Conservation (phyloP, 2,797 vertebrate genomes). For the Mallotus villosus region DNA sequence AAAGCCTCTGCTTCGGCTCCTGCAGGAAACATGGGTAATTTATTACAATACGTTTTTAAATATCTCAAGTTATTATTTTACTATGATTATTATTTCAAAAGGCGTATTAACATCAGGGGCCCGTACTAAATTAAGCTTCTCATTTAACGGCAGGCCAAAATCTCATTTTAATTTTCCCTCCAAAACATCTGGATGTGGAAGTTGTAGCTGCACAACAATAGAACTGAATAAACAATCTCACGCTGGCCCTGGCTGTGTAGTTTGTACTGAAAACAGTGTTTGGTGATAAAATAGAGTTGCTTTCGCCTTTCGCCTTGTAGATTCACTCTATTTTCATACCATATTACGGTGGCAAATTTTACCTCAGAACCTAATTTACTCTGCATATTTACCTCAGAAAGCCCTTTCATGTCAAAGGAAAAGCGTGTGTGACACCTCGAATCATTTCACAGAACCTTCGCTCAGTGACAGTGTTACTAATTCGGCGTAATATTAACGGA, state of each 20-base stretch:
- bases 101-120: slow-evolving; percentile 31
- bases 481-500: too few relatives aligned
- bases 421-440: neutral
- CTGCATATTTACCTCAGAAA: neutral
- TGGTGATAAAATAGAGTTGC: slow-evolving; percentile 12
- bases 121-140: slow-evolving; percentile 32
- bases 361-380: slow-evolving; percentile 31
- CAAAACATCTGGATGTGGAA: slow-evolving; percentile 20
- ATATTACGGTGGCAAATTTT: slow-evolving; percentile 34
- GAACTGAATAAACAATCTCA: slow-evolving; percentile 30
- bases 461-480: too few relatives aligned
- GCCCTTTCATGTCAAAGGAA: neutral
- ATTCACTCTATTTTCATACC: too few relatives aligned
- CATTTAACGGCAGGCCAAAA: slow-evolving; percentile 30
- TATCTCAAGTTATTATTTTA: slow-evolving; percentile 18
- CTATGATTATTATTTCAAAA: slow-evolving; percentile 22
- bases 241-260: too few relatives aligned
- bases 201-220: slow-evolving; percentile 7
- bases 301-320: neutral
- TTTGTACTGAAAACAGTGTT: too few relatives aligned
- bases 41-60: slow-evolving; percentile 34
- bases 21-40: slow-evolving; percentile 35
- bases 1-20: slow-evolving; percentile 26
- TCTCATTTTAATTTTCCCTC: slow-evolving; percentile 11
- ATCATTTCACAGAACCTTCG: neutral